These are phyloP conservation scores for Labeo rohita DNA, from an alignment of 2,113 vertebrate species.

Conservation along the genomic window DNA sequence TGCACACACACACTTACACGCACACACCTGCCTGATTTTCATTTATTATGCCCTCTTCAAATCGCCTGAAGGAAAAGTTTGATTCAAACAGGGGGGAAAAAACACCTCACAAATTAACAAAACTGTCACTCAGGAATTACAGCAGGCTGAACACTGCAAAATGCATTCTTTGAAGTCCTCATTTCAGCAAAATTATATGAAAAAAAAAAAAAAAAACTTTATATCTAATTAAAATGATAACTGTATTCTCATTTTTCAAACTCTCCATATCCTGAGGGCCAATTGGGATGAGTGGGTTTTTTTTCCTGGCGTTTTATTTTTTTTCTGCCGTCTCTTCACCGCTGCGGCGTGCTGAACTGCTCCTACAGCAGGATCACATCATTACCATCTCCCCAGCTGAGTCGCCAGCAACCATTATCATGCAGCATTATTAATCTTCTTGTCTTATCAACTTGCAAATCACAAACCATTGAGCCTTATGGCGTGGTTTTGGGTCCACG, in stretches of 20 bases:
- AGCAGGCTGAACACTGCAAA: conserved; percentile 88
- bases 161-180: conserved; percentile 98
- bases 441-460: conserved; percentile 99
- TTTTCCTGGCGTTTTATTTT: conserved; percentile 56
- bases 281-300: conserved; percentile 96
- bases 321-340: conserved; percentile 68
- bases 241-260: conserved; percentile 99
- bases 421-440: conserved; percentile 99
- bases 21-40: not conserved
- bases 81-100: conserved; percentile 22
- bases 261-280: conserved; percentile 98
- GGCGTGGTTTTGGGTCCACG: conserved; percentile 97
- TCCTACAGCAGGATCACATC: conserved; percentile 99
- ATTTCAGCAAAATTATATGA: conserved; percentile 90
- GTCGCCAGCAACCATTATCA: conserved; percentile 98
- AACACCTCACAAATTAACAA: conserved; percentile 92
- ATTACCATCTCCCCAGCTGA: conserved; percentile 99
- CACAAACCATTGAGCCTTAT: conserved; percentile 99
- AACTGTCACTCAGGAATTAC: conserved; percentile 93
- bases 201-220: conserved; percentile 93
- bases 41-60: conserved; percentile 79
- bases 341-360: conserved; percentile 88
- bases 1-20: not conserved
- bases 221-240: conserved; percentile 99
- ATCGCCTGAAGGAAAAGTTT: conserved; percentile 90